Percentiles rank a stretch among this genome's conserved stretches.
Conservation (phyloP, 2,797 vertebrate species). For the Sciurus vulgaris region DNA sequence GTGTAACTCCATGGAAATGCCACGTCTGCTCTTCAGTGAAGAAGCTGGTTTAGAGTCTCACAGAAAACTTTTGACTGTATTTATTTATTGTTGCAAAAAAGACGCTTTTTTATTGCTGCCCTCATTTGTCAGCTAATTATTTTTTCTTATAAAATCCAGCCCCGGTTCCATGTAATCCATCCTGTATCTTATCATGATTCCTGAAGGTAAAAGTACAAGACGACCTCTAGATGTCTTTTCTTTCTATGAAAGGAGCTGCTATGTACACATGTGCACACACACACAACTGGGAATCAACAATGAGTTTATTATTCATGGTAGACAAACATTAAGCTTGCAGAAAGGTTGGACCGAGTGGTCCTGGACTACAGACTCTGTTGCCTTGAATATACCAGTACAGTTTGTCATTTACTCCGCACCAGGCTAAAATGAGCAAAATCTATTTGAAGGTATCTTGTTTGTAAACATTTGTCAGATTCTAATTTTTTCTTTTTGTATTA, state of each 20-base stretch:
- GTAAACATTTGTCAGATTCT: conserved; percentile 96
- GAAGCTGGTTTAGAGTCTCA: conserved; percentile 92
- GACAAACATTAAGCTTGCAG: conserved; percentile 88
- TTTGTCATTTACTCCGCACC: conserved; percentile 91
- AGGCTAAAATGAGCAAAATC: conserved; percentile 91
- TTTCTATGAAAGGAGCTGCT: conserved; percentile 94
- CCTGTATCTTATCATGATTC: conserved; percentile 91
- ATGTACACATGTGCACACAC: conserved; percentile 91
- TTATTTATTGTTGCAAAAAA: conserved; percentile 94
- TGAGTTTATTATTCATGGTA: conserved; percentile 90
- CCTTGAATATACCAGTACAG: conserved; percentile 89
- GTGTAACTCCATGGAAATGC: conserved; percentile 91
- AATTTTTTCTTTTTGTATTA: conserved; percentile 97
- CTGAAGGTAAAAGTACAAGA: conserved; percentile 92
- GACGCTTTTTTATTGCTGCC: conserved; percentile 92
- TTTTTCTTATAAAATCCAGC: conserved; percentile 90
- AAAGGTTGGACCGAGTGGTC: conserved; percentile 88
- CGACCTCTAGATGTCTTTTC: conserved; percentile 92
- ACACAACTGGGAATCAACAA: conserved; percentile 90
- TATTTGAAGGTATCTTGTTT: conserved; percentile 97
- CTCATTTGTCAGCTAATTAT: conserved; percentile 93
- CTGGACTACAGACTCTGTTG: conserved; percentile 89
- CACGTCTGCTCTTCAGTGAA: conserved; percentile 91
- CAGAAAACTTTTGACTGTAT: conserved; percentile 92
- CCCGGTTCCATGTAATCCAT: conserved; percentile 89